Base-by-base conservation (phyloP, 2,797 vertebrate genomes). In the Pangasius djambal region DNA sequence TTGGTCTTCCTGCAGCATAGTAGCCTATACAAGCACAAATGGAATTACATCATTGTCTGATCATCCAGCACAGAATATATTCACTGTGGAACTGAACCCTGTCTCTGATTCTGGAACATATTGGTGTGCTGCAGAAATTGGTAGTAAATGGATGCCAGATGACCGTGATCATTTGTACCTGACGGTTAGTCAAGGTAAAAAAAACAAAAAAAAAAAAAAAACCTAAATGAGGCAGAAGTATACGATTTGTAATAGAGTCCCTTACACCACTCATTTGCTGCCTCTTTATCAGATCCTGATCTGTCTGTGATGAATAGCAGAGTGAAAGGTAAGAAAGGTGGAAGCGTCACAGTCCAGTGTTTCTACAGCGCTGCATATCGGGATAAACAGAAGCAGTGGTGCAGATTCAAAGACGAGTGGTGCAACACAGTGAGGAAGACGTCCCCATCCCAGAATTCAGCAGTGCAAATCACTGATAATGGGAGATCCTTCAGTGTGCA, bases 351-450 rank as follows among this genome's bases (percentile, higher is more conserved):
- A 52, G 63, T 83, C 6, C 75, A 63, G 91, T 93, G 93, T 93
- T 22, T 92, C 91, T 93, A 92, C 92, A 91, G 88, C 81, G 82
- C 92, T 86, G 31, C 28, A 48, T 91, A 89, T 86, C 69, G 90
- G 77, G 9, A 88, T 86, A 15, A 61, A 40, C 8, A 25, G 9
- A 89, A 90, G 61, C 15, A 57, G 44, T 91, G 87, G 86, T 89
- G 84, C 86, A 89, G 72, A 70, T 0, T 15, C 25, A 85, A 16
- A 55, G n/a, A 84, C 87, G 4, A 25, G 57, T 74, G 2, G 0
- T 92, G 85, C 82, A 72, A 79, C 81, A 40, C 10, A 61, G 83
- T 59, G n/a, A 63, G 57, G 88, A 90, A 25, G 72, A 87, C 69
- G 20, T 0, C 10, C 61, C 86, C 88, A 90, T 84, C 83, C 74